These are phyloP conservation scores for Achatina immaculata DNA, from an alignment of 1,140 invertebrate species.

Conservation along the genomic window DNA sequence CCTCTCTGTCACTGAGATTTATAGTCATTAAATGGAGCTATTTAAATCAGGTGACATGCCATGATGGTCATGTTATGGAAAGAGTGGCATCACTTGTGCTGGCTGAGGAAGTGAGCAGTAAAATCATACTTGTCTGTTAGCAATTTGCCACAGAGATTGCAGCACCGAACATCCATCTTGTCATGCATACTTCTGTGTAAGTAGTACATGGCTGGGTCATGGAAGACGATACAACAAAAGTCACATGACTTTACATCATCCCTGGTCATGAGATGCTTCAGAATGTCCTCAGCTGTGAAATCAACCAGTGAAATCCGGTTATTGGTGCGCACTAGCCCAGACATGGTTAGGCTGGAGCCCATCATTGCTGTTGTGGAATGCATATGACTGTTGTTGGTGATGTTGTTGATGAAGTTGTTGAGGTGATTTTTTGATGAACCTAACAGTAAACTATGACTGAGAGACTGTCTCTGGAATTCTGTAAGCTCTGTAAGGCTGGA, in stretches of 20 bases:
- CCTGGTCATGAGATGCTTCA: slow-evolving; percentile 56
- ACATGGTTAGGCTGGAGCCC: slow-evolving; percentile 10
- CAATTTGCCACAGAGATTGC: slow-evolving; percentile 58
- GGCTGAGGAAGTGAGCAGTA: slow-evolving; percentile 55
- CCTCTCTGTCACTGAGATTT: too few relatives aligned
- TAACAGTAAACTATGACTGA: slow-evolving; percentile 5
- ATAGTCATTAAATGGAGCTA: too few relatives aligned
- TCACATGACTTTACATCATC: slow-evolving; percentile 58
- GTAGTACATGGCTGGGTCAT: slow-evolving; percentile 61
- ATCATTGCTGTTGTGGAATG: not conserved
- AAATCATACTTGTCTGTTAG: slow-evolving; percentile 58
- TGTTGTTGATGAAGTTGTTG: not conserved
- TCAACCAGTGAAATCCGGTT: slow-evolving; percentile 52
- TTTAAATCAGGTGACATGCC: too few relatives aligned
- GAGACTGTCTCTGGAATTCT: not conserved
- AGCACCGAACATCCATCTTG: slow-evolving; percentile 60
- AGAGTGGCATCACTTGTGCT: slow-evolving; percentile 59
- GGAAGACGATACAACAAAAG: slow-evolving; percentile 58
- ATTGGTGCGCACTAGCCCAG: slow-evolving; percentile 44
- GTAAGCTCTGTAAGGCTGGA: slow-evolving; percentile 14
- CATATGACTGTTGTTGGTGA: not conserved
- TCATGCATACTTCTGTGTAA: slow-evolving; percentile 61
- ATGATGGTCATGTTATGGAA: too few relatives aligned
- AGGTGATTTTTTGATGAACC: slow-evolving; percentile 6
- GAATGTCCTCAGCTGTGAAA: slow-evolving; percentile 53